Evolutionary conservation across 2,888 invertebrate species (phyloP), one percentile per base, ranked within the genome.

Genomic region (Nymphalis urticae): DNA sequence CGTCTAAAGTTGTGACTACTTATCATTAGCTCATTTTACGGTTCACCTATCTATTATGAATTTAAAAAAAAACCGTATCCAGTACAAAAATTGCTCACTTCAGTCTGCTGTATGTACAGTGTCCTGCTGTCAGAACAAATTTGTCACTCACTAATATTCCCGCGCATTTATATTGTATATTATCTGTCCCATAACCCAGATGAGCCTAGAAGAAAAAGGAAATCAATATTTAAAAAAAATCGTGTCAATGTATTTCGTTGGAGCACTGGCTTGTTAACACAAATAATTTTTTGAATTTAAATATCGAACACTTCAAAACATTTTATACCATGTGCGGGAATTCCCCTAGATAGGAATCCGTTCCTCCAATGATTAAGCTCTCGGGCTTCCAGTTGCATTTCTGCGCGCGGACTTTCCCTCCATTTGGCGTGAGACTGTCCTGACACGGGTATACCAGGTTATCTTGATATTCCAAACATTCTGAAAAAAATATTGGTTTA

Each of bases 41-140:
- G n/a, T n/a, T n/a, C 24, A 24, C 24, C 5, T 27, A 27, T 27
- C 3, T 27, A 4, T 27, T 27, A 27, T 27, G 4, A 27, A 27
- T 27, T 27, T 27, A 3, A 27, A 27, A 27, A 27, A 27, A 27
- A 27, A 5, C 2, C 5, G 27, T 27, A 27, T 27, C 3, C 3
- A 27, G 27, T 27, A 27, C 27, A 3, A 27, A 27, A 2, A 4
- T 0, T 48, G 62, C 69, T 51, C n/a, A 50, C 42, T 13, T 9
- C 10, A 0, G 0, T 54, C 62, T 24, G 42, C 56, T 65, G 3
- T 53, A 50, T 0, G 74, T 75, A 72, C 86, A 86, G 65, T 87
- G 87, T 0, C 78, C 87, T 0, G 86, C 85, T 0, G 87, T 85
- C 17, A 87, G 75, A 0, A 87, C 77, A 70, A 79, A 86, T 17